Percentiles rank a stretch among this genome's conserved stretches.
phyloP scores from a whole-genome alignment of 37 sponge, comb jelly and placozoan species.

The Cladorhizidae sp. region DNA sequence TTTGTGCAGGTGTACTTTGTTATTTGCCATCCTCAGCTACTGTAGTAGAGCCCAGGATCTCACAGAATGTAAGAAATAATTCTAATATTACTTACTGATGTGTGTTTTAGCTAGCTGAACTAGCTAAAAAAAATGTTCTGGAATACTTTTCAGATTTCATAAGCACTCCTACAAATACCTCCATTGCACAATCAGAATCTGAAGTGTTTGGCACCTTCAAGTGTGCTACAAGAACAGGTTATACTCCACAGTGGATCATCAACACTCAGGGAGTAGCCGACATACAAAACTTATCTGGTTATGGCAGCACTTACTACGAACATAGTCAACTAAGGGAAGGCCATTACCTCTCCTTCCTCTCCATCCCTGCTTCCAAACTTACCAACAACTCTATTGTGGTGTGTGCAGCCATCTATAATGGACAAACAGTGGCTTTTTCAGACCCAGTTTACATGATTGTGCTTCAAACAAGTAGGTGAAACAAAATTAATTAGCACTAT shows the following conservation, averaged over 20 bases:
- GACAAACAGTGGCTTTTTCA: background rate
- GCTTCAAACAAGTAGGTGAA: background rate
- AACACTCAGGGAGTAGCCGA: background rate
- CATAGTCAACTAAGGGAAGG: background rate
- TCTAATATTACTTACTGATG: no score
- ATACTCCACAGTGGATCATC: conserved; percentile 2
- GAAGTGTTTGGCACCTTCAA: conserved; percentile 2
- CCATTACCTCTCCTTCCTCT: conserved; percentile 1
- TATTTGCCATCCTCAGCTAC: background rate
- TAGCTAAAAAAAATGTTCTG: background rate
- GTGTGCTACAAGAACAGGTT: conserved; percentile 15
- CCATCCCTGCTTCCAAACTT: background rate
- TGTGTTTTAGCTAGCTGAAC: no score
- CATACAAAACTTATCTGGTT: background rate
- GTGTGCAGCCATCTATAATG: conserved; percentile 5
- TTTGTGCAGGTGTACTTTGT: background rate
- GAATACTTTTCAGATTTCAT: conserved; percentile 6
- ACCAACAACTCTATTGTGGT: conserved; percentile 3
- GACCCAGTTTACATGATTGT: conserved; percentile 4
- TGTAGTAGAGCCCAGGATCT: no score
- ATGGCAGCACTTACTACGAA: background rate
- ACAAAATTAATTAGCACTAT: no score
- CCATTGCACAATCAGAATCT: background rate
- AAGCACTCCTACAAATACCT: background rate
- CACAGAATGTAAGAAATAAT: no score